Percentiles rank a stretch among this genome's conserved stretches.
phyloP scores from a whole-genome alignment of 2,113 vertebrate genomes.

The Agapornis roseicollis region DNA sequence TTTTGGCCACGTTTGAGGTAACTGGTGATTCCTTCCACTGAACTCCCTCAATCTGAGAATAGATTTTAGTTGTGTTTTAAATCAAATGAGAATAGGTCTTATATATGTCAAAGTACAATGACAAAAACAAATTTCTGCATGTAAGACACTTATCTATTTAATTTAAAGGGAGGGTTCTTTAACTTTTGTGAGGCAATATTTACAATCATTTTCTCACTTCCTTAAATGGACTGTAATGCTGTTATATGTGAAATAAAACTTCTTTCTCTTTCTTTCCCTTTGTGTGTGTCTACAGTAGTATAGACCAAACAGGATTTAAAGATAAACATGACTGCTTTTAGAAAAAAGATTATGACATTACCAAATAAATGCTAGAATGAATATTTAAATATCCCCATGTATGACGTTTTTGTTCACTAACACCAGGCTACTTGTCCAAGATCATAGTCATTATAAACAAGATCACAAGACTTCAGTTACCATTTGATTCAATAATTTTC shows the following conservation, averaged over 20 bases:
- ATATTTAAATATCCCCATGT: background rate
- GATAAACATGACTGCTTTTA: background rate
- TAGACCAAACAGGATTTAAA: background rate
- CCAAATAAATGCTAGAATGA: background rate
- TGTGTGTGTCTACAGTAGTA: background rate
- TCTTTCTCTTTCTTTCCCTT: background rate
- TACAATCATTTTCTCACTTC: background rate
- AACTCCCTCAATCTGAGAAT: background rate
- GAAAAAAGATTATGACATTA: background rate
- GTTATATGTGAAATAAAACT: background rate
- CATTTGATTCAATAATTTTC: background rate
- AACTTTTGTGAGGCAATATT: background rate
- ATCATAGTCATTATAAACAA: background rate
- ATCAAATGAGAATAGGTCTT: background rate
- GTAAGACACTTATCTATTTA: background rate
- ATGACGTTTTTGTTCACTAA: background rate
- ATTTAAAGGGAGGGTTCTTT: background rate
- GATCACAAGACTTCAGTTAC: background rate
- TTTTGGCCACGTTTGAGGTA: background rate
- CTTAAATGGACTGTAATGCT: background rate
- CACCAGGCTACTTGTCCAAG: background rate
- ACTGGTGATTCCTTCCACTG: background rate
- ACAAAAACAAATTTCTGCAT: background rate
- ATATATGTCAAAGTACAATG: background rate
- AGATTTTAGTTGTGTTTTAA: background rate